Conservation (phyloP, 1,140 invertebrate genomes). For the Latrodectus geometricus region DNA sequence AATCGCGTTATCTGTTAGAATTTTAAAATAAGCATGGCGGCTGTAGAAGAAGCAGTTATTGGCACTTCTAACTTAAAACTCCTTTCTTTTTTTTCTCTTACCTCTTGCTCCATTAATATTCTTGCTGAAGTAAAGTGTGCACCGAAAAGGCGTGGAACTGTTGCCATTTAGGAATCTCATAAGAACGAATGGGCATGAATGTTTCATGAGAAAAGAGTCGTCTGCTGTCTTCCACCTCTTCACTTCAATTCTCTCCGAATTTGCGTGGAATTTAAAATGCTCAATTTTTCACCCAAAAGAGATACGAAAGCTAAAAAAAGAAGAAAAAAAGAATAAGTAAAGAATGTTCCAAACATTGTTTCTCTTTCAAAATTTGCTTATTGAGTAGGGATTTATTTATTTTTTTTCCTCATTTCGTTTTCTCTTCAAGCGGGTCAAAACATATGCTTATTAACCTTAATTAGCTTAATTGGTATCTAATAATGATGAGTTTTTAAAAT, state of each 20-base stretch:
- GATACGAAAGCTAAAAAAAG: not conserved
- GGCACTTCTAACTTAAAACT: conserved; percentile 19
- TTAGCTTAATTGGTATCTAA: conserved; percentile 29
- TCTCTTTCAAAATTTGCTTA: conserved; percentile 8
- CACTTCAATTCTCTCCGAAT: not conserved
- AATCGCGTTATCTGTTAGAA: conserved; percentile 11
- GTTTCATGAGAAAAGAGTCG: conserved; percentile 25
- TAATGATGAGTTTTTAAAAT: not conserved
- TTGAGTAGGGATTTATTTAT: not conserved
- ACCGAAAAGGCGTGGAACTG: not conserved
- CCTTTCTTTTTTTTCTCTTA: not conserved
- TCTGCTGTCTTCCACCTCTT: not conserved
- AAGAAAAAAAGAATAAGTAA: not conserved
- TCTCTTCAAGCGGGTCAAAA: not conserved
- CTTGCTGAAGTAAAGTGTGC: too few relatives aligned
- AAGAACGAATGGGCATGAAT: conserved; percentile 39
- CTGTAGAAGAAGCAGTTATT: conserved; percentile 3
- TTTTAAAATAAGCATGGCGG: not conserved
- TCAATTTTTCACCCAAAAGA: not conserved
- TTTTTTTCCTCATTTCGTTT: conserved; percentile 1
- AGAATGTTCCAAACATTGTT: not conserved
- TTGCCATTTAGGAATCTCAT: conserved; percentile 40
- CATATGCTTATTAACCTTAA: conserved; percentile 9
- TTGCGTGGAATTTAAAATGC: conserved; percentile 9
- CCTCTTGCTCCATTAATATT: conserved; percentile 21